A percentile compares a stretch with the other conserved stretches of the same genome.
Conservation (phyloP, 2,797 vertebrate species). For the Sardinella longiceps region DNA sequence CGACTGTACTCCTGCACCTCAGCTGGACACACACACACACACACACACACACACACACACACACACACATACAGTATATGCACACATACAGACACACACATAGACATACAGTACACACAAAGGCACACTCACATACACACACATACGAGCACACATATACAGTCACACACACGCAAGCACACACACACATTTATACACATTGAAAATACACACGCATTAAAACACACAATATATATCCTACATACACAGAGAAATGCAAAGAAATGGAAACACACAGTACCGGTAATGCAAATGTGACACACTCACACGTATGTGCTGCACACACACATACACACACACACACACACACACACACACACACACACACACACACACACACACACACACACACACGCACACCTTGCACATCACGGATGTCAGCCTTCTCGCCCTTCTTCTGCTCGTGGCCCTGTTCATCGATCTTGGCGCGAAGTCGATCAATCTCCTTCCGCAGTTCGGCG, state of each 20-base stretch:
- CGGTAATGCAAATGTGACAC: too few species aligned
- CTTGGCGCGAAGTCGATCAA: conserved; percentile 81
- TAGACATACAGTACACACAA: conserved; percentile 53
- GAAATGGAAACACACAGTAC: too few species aligned
- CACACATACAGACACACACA: background rate
- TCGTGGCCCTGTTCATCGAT: conserved; percentile 71
- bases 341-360: background rate
- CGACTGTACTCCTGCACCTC: conserved; percentile 78
- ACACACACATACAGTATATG: background rate
- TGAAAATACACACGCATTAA: background rate
- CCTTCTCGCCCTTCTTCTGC: conserved; percentile 61
- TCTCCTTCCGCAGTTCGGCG: conserved; percentile 79
- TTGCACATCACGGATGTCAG: conserved; percentile 75
- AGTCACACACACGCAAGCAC: background rate
- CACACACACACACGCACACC: conserved; percentile 60
- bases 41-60: background rate
- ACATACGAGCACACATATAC: background rate
- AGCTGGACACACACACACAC: conserved; percentile 61
- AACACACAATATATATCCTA: too few species aligned
- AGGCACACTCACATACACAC: background rate
- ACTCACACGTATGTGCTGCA: background rate
- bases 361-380: background rate
- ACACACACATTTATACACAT: background rate
- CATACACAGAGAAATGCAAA: too few species aligned
- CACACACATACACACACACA: background rate